Base-by-base conservation (phyloP, 2,797 vertebrate genomes). In the Cichlasoma orientale region DNA sequence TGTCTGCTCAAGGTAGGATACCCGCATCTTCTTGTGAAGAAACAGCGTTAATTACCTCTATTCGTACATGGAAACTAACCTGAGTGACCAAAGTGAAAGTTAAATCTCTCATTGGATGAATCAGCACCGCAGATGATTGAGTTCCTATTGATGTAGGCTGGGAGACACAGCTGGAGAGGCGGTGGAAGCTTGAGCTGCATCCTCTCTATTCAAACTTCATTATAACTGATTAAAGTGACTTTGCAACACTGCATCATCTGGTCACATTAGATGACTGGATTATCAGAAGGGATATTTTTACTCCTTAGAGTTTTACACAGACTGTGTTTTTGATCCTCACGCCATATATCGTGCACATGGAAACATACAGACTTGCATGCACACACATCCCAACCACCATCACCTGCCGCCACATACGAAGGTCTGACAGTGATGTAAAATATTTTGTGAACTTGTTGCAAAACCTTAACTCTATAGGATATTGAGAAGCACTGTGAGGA, bases 171-270 rank as follows among this genome's bases (percentile, higher is more conserved):
- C 91, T 92, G 92, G 90, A 66, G 87, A 84, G 91, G 88, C 83
- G 82, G 90, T n/a, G 61, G 82, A 77, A n/a, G 84, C 70, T 75
- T 3, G 29, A 50, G 79, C 83, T 78, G 82, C 78, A 75, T 85
- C 88, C 75, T 88, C 66, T 84, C 84, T 88, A 68, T 89, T 91
- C 85, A 80, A 80, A 89, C 87, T 86, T 94, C 90, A 94, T 95
- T 94, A 92, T 52, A 80, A 82, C 91, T 95, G 93, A 95, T 95
- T 94, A 94, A 95, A 95, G 93, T 90, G 93, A 93, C 91, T 94
- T 91, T 92, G 90, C 87, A 83, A 87, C 91, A 56, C 81, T 59
- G 36, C 82, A 79, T 92, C 92, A 89, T 93, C 91, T 94, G 92
- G 85, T 89, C 84, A 89, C 91, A 91, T 92, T 87, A 93, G 86